These are phyloP conservation scores for Aphelenchoides fujianensis DNA, from an alignment of 1,140 invertebrate species.

Conservation along the genomic window DNA sequence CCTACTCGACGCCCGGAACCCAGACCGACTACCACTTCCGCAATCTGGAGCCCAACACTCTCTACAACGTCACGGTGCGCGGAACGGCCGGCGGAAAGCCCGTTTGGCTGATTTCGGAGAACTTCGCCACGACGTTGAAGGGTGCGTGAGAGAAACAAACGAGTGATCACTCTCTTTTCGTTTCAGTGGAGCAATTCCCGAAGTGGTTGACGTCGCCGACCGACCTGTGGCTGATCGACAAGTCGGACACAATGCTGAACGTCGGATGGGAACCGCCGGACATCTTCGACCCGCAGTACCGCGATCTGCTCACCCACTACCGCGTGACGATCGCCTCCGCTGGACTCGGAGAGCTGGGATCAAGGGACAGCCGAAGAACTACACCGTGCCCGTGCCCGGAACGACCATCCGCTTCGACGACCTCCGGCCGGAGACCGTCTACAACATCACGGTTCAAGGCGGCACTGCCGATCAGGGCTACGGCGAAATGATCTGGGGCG, in stretches of 20 bases:
- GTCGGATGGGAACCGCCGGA: conserved; percentile 61
- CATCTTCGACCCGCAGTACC: conserved; percentile 57
- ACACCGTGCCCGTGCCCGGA: conserved; percentile 59
- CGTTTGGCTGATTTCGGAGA: conserved; percentile 56
- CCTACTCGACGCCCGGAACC: conserved; percentile 34
- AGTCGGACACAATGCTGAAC: conserved; percentile 61
- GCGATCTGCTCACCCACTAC: conserved; percentile 60
- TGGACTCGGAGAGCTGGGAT: conserved; percentile 49
- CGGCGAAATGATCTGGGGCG: conserved; percentile 60
- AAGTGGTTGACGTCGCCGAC: conserved; percentile 53
- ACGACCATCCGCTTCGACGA: conserved; percentile 58
- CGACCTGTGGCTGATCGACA: conserved; percentile 57
- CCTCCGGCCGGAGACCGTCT: conserved; percentile 56
- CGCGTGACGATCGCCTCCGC: conserved; percentile 59
- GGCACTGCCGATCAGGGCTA: conserved; percentile 60
- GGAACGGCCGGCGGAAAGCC: conserved; percentile 42
- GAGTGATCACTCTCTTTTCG: conserved; percentile 13
- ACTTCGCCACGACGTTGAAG: conserved; percentile 57
- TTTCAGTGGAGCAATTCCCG: conserved; percentile 43
- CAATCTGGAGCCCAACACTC: conserved; percentile 47
- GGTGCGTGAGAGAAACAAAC: conserved; percentile 14
- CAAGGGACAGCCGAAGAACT: conserved; percentile 53
- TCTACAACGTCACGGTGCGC: conserved; percentile 59
- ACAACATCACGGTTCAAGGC: conserved; percentile 60
- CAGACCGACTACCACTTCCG: conserved; percentile 58